Evolutionary conservation across 2,113 vertebrate species (phyloP), one percentile per base, ranked within the genome.

Genomic region (Malurus alboscapulatus): DNA sequence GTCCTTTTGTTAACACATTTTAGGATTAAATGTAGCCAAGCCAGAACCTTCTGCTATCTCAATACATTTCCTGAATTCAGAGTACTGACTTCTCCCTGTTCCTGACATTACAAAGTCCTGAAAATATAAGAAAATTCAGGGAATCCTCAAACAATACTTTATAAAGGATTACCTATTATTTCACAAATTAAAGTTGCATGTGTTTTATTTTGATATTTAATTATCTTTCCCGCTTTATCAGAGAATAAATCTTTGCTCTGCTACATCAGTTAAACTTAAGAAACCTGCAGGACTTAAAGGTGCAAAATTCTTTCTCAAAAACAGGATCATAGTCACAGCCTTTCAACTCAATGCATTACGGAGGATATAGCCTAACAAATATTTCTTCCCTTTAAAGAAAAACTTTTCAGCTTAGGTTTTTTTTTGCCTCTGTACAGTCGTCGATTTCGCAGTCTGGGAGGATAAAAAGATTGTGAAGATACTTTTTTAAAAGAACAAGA

Each of bases 211-310:
- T 9, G 7, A 44, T 40, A 45, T 34, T 82, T 44, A 88, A n/a
- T 45, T 5, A 3, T 44, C 30, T 66, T 36, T 63, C 7, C 9
- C 57, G 20, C 13, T 53, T 34, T 65, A 15, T 27, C 48, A 76
- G 45, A 87, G 20, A 7, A 34, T 38, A 73, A 53, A 22, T 76
- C 40, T 54, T 55, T 72, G 34, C 21, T 53, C 13, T 63, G 17
- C 12, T 57, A 14, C 17, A 48, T 34, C 4, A 73, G 10, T 50
- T 62, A 71, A 55, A 27, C 17, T 75, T 27, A 24, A 32, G 20
- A 68, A 82, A 48, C 3, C 7, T 48, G 6, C 1, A 4, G 30
- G 21, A 55, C 6, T 30, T 45, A 17, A 0, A 4, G 7, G 2
- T 75, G 3, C 11, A 84, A 59, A 79, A 51, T 55, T 58, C 13